Conservation (phyloP, 2,113 vertebrate genomes). For the Pelvicachromis taeniatus region DNA sequence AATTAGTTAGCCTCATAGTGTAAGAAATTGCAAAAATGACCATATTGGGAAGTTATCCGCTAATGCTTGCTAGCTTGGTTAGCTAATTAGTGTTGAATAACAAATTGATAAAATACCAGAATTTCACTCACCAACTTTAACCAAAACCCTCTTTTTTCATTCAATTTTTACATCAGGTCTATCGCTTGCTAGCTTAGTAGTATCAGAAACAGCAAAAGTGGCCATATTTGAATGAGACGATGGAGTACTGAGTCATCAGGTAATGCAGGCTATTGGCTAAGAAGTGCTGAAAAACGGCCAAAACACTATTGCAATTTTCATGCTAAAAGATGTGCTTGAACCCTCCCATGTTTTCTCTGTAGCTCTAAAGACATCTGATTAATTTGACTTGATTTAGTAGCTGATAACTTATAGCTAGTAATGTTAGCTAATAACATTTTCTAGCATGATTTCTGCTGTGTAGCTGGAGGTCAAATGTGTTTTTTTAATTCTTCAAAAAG, state of each 20-base stretch:
- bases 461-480: not conserved
- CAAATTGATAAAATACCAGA: not conserved
- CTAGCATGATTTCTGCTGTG: not conserved
- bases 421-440: not conserved
- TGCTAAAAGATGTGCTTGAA: not conserved
- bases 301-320: not conserved
- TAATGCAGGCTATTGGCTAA: not conserved
- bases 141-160: not conserved
- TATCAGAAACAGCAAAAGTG: not conserved
- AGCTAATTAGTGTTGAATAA: not conserved
- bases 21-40: not conserved
- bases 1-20: not conserved
- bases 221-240: not conserved
- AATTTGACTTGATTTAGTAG: not conserved
- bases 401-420: not conserved
- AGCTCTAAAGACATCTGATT: not conserved
- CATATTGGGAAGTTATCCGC: not conserved
- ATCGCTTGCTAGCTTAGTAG: not conserved
- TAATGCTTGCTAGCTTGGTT: not conserved
- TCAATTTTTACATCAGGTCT: not conserved
- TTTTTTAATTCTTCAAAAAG: not conserved
- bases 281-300: not conserved
- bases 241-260: not conserved
- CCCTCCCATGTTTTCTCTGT: not conserved
- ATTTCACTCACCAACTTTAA: not conserved